Evolutionary conservation across 2,888 invertebrate species (phyloP), one percentile per base, ranked within the genome.

Genomic region (Scaptomyza caliginosa): DNA sequence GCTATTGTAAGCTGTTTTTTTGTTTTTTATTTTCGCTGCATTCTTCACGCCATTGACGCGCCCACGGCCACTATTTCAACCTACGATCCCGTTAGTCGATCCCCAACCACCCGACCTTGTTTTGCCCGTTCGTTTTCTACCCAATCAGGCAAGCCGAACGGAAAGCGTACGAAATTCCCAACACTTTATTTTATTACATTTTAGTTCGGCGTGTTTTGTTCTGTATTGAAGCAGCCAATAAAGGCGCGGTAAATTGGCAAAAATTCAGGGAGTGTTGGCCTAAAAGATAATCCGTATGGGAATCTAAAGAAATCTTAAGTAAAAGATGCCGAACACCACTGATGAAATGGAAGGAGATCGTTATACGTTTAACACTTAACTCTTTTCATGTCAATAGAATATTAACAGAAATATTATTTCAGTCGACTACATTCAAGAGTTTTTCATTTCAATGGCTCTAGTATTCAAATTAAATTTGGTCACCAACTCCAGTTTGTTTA

Each of bases 101-200:
- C 32, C 38, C 30, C 30, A 16, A n/a, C 21, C 30, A 39, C 3
- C 36, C 40, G 7, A 28, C 45, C 24, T 26, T 28, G 10, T n/a
- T 49, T 3, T 8, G 34, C 34, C 34, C 16, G 8, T 16, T 34
- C 43, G 26, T 11, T 38, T 21, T 3, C 32, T 23, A n/a, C 50
- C 40, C 67, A 75, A 65, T 77, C 67, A 58, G 28, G 19, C 63
- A 58, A 64, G 57, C 55, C 45, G 40, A 67, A 69, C 46, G 67
- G 63, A 73, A 70, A 62, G 57, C 66, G 52, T 46, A 66, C 46
- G 43, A 78, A 81, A 79, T 83, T 68, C 77, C 67, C 69, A 78
- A 85, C 85, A 88, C 83, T 88, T 87, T 85, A 83, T 87, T 87
- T 85, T 86, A 87, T 87, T 85, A 85, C 85, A 77, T 76, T 86